These are phyloP conservation scores for Muricea muricata DNA, from an alignment of 92 coral and sea anemone species.

Conservation along the genomic window DNA sequence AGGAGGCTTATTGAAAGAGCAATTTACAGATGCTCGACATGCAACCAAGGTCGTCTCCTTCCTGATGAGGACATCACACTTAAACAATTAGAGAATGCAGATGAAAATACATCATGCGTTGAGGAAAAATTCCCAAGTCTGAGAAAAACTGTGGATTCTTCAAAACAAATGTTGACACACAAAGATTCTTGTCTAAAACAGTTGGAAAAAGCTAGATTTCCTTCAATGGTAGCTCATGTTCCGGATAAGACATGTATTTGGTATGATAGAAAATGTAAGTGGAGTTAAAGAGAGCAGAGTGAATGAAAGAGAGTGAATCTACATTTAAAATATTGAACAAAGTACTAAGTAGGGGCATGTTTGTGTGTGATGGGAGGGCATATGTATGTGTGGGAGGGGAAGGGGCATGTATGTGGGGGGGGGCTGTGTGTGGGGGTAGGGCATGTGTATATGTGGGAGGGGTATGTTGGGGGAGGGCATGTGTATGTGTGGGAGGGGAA, in stretches of 20 bases:
- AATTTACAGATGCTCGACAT: constrained; percentile 76
- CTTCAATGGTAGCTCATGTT: constrained; percentile 88
- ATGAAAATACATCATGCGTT: background rate
- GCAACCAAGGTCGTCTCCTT: constrained; percentile 45
- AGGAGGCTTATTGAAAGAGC: constrained; percentile 62
- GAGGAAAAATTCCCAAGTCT: background rate
- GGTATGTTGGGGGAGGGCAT: too few species aligned
- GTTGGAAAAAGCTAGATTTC: constrained; percentile 55
- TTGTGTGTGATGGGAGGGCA: too few species aligned
- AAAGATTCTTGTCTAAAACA: background rate
- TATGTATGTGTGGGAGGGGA: too few species aligned
- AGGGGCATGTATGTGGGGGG: too few species aligned
- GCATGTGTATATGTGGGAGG: too few species aligned
- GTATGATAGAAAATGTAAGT: constrained; percentile 91
- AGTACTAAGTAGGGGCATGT: too few species aligned
- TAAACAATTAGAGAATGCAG: background rate
- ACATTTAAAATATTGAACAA: too few species aligned
- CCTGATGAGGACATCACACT: constrained; percentile 13
- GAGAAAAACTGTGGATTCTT: background rate
- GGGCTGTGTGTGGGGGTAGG: too few species aligned
- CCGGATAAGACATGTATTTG: constrained; percentile 90
- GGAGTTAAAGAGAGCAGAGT: too few species aligned
- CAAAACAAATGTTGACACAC: background rate
- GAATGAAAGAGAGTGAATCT: too few species aligned
- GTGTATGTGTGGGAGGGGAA: too few species aligned